phyloP scores from a whole-genome alignment of 2,888 invertebrate genomes.

The Sericinus montela region DNA sequence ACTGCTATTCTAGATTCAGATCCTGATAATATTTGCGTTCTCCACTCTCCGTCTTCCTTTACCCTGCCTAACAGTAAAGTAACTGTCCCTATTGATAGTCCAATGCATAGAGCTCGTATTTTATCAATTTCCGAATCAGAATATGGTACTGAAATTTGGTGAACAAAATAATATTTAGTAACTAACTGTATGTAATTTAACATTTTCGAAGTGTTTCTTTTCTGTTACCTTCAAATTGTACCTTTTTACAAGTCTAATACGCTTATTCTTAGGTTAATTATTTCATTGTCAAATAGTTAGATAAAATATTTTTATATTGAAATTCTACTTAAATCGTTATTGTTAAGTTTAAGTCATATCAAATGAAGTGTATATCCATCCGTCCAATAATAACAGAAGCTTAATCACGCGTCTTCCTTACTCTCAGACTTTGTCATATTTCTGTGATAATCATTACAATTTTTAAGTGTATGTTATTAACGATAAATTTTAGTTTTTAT shows the following conservation, averaged over 20 bases:
- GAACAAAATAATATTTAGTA: conserved; percentile 33
- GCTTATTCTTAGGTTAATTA: conserved; percentile 25
- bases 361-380: conserved; percentile 15
- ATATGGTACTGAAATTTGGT: conserved; percentile 89
- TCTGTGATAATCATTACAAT: conserved; percentile 17
- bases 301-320: conserved; percentile 10
- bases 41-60: conserved; percentile 69
- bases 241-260: conserved; percentile 25
- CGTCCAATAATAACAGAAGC: conserved; percentile 13
- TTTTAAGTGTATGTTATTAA: conserved; percentile 2
- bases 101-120: conserved; percentile 82
- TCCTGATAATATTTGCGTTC: conserved; percentile 59
- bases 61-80: conserved; percentile 78
- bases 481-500: conserved; percentile 19
- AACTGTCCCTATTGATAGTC: conserved; percentile 80
- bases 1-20: conserved; percentile 73
- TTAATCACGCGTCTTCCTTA: conserved; percentile 13
- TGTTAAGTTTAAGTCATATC: conserved; percentile 13
- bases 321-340: not conserved
- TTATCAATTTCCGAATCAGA: conserved; percentile 81
- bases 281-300: conserved; percentile 16
- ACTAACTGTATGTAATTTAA: not conserved
- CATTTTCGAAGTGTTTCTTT: conserved; percentile 6
- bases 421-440: conserved; percentile 1
- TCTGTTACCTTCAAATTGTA: conserved; percentile 28